Evolutionary conservation across 2,888 invertebrate species (phyloP), one percentile per base, ranked within the genome.

Genomic region (Malthinus seriepunctatus): DNA sequence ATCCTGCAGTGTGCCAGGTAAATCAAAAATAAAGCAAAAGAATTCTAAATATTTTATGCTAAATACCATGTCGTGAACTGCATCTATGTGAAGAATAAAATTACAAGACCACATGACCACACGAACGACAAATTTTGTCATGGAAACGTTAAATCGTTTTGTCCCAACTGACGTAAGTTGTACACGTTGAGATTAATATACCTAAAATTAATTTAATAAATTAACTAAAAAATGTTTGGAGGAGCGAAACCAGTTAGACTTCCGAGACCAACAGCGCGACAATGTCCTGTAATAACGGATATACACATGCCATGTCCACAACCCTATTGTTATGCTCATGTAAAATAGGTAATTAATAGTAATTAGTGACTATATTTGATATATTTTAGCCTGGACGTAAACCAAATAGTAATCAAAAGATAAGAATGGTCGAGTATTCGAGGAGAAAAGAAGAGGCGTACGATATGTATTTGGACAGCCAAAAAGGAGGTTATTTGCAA

Each of bases 351-450:
- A n/a, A 7, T 35, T 23, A 37, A 6, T 23, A 38, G 45, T 11
- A n/a, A 9, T 45, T 32, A 3, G 10, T 23, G 5, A 31, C 3
- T 23, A n/a, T 23, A 23, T 23, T 23, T 23, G 5, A 23, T 5
- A 23, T 5, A 37, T 37, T 54, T 39, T 47, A 75, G 74, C 62
- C 23, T 68, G 56, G 74, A 58, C 11, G 66, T 71, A 23, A 60
- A 35, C 69, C 75, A 23, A 72, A 75, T 58, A 71, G 74, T 4
- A 67, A 73, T 57, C 67, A 73, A 34, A 65, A 70, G 46, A 64
- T 69, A 3, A 61, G 65, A 47, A 14, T 67, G 33, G 51, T 73
- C 12, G 71, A 72, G 11, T 76, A 73, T 47, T 68, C 69, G 15
- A 75, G 73, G 57, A 57, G 68, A 33, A 56, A 63, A n/a, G 56